A percentile compares a stretch with the other conserved stretches of the same genome.
Evolutionary conservation across 2,888 invertebrate genomes (phyloP).

Genomic region (Eristalinus aeneus): DNA sequence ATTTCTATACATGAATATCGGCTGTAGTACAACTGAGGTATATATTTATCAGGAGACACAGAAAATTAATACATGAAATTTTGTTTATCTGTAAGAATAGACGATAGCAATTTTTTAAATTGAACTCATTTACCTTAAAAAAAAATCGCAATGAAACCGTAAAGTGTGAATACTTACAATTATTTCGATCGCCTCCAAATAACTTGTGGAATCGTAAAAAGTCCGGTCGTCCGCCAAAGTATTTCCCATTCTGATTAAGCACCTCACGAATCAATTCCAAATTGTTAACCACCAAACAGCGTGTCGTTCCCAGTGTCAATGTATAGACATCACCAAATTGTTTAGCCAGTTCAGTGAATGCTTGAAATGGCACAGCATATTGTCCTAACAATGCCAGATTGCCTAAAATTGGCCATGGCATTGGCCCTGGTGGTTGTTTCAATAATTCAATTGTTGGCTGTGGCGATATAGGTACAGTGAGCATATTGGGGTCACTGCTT

Average conservation of each 20-base stretch:
- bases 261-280: slow-evolving; percentile 87
- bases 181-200: slow-evolving; percentile 92
- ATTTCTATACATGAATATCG: too few species aligned
- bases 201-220: slow-evolving; percentile 90
- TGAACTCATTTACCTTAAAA: not conserved
- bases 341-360: slow-evolving; percentile 85
- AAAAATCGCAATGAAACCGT: not conserved
- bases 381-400: slow-evolving; percentile 85
- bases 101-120: too few species aligned
- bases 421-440: slow-evolving; percentile 84
- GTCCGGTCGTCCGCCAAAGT: slow-evolving; percentile 91
- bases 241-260: slow-evolving; percentile 88
- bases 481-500: slow-evolving; percentile 34
- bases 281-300: slow-evolving; percentile 89
- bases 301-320: slow-evolving; percentile 85
- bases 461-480: not conserved
- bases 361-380: slow-evolving; percentile 86
- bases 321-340: slow-evolving; percentile 88
- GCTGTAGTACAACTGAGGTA: too few species aligned
- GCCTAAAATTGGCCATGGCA: slow-evolving; percentile 86
- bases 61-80: too few species aligned
- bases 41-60: too few species aligned
- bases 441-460: slow-evolving; percentile 57
- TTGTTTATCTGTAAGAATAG: too few species aligned
- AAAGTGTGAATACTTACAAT: slow-evolving; percentile 91